Evolutionary conservation across 2,888 invertebrate species (phyloP).

Genomic region (Fragum whitleyi): DNA sequence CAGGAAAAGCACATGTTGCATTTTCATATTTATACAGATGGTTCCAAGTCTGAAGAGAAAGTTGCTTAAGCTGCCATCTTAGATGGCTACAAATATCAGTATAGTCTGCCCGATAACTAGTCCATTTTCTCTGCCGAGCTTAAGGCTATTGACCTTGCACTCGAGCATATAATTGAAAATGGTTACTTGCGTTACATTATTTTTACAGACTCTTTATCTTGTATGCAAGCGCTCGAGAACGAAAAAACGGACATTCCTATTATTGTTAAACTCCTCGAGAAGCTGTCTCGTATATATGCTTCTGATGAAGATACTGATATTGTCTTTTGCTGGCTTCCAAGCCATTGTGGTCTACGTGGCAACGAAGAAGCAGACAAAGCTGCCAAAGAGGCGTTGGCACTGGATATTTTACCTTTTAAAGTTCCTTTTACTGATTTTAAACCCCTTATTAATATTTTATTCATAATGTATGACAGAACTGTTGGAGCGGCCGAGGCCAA

Average conservation of each 20-base stretch:
- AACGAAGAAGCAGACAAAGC: too few species aligned
- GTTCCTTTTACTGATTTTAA: too few species aligned
- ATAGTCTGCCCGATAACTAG: conserved; percentile 13
- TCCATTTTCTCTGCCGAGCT: too few species aligned
- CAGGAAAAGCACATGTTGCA: background rate
- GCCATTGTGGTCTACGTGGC: conserved; percentile 10
- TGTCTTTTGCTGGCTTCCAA: conserved; percentile 28
- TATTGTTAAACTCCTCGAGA: conserved; percentile 5
- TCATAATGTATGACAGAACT: background rate
- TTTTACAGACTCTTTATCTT: conserved; percentile 29
- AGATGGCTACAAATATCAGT: too few species aligned
- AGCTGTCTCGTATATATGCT: background rate
- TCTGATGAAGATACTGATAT: background rate
- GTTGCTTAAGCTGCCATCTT: conserved; percentile 12
- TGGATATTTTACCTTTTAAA: too few species aligned
- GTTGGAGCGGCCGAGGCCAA: background rate
- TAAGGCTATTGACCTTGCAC: too few species aligned
- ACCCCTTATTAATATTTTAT: background rate
- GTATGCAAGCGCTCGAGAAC: conserved; percentile 7
- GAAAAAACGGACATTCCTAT: background rate
- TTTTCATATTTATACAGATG: conserved; percentile 35
- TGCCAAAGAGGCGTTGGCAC: too few species aligned
- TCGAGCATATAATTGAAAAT: too few species aligned
- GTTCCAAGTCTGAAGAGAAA: conserved; percentile 31
- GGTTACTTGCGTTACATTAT: conserved; percentile 9